Conservation (phyloP, 2,797 vertebrate species). For the Sebastes kiyomatsui region DNA sequence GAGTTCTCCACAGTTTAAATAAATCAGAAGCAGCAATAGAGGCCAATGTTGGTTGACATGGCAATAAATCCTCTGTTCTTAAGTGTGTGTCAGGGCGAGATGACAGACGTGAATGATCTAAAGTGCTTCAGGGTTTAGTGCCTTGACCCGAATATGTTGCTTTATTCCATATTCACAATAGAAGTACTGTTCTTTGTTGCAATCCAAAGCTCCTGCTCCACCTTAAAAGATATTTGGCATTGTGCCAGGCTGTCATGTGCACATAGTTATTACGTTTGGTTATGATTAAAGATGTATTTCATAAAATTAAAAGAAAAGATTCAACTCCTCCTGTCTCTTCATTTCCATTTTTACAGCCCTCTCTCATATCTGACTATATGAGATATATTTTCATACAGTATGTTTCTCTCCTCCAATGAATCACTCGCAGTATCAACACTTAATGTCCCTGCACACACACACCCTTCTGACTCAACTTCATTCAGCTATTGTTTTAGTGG, state of each 20-base stretch:
- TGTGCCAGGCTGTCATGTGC: not conserved
- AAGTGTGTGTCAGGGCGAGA: conserved; percentile 12
- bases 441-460: not conserved
- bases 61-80: conserved; percentile 13
- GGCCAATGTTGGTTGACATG: conserved; percentile 1
- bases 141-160: conserved; percentile 5
- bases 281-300: not conserved
- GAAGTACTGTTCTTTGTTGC: conserved; percentile 16
- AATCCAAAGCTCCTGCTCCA: conserved; percentile 1
- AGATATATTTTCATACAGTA: not conserved
- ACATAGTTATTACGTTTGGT: not conserved
- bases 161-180: conserved; percentile 25
- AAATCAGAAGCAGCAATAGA: not conserved
- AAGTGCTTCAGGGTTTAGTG: conserved; percentile 7
- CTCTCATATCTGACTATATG: not conserved
- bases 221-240: not conserved
- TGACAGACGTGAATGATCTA: conserved; percentile 18
- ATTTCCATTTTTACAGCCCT: not conserved
- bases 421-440: not conserved
- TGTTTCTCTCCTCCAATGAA: not conserved
- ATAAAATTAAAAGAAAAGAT: not conserved
- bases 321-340: not conserved
- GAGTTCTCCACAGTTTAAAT: not conserved
- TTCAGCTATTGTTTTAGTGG: conserved; percentile 6
- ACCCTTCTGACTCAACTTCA: not conserved